Conservation (phyloP, 1,140 invertebrate species). For the Nasonia vitripennis region DNA sequence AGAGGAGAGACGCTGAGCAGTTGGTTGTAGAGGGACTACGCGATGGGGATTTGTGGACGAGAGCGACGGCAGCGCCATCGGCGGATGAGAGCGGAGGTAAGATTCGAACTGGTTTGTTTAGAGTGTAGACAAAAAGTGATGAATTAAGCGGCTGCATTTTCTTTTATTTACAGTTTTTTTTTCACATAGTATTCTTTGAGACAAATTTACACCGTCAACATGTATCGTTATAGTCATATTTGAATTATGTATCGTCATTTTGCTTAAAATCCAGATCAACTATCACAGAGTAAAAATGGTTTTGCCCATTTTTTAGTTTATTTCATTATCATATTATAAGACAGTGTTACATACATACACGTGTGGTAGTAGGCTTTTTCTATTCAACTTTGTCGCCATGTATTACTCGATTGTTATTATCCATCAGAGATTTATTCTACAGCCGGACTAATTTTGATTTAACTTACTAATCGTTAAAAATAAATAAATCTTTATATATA, state of each 20-base stretch:
- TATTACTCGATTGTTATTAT: background rate
- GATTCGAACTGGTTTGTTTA: too few species aligned
- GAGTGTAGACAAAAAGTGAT: background rate
- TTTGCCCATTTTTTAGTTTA: slow-evolving; percentile 45
- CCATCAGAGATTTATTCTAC: background rate
- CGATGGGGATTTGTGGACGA: too few species aligned
- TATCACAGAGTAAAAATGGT: slow-evolving; percentile 61
- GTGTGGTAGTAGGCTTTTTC: slow-evolving; percentile 18
- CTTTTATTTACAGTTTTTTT: slow-evolving; percentile 45
- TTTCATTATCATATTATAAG: slow-evolving; percentile 31
- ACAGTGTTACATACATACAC: background rate
- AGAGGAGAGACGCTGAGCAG: background rate
- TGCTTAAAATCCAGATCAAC: slow-evolving; percentile 44
- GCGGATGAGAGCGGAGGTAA: background rate
- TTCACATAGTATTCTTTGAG: background rate
- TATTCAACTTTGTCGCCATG: background rate
- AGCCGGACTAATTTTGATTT: background rate
- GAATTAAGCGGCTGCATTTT: slow-evolving; percentile 20
- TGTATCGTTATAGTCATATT: slow-evolving; percentile 34
- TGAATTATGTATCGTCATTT: slow-evolving; percentile 14
- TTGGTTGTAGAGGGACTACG: too few species aligned
- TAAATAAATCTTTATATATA: slow-evolving; percentile 47
- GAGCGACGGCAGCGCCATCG: background rate
- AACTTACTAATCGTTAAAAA: slow-evolving; percentile 26
- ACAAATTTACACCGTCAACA: slow-evolving; percentile 36